Evolutionary conservation across 2,797 vertebrate species (phyloP).

Genomic region (Masticophis lateralis): DNA sequence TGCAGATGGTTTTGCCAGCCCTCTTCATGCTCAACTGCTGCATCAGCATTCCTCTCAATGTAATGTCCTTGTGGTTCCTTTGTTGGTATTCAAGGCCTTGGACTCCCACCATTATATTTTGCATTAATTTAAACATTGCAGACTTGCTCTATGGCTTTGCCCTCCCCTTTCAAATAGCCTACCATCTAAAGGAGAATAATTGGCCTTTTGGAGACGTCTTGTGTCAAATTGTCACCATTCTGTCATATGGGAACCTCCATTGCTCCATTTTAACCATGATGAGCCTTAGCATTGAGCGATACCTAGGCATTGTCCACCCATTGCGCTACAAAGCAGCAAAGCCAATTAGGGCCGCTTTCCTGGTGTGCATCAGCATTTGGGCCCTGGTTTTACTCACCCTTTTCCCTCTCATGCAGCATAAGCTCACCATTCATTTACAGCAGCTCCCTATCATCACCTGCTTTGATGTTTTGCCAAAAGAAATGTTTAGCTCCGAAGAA

Average conservation of each 20-base stretch:
- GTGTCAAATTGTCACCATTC: constrained; percentile 15
- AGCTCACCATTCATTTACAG: not conserved
- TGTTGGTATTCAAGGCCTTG: constrained; percentile 24
- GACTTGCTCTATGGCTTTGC: constrained; percentile 29
- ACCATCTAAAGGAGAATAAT: constrained; percentile 29
- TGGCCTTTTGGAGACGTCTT: not conserved
- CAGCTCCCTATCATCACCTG: constrained; percentile 36
- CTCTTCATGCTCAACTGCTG: constrained; percentile 40
- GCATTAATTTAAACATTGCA: constrained; percentile 36
- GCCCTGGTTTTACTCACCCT: constrained; percentile 40
- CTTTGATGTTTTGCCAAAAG: constrained; percentile 49
- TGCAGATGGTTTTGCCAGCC: constrained; percentile 8
- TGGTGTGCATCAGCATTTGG: constrained; percentile 39
- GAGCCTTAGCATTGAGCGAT: constrained; percentile 42
- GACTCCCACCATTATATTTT: constrained; percentile 31
- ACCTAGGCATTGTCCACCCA: constrained; percentile 36
- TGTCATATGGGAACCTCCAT: constrained; percentile 47
- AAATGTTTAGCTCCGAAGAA: not conserved
- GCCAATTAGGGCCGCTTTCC: constrained; percentile 13
- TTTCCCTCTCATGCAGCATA: constrained; percentile 31
- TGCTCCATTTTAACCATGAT: constrained; percentile 49
- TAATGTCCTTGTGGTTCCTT: constrained; percentile 36
- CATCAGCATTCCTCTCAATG: constrained; percentile 53
- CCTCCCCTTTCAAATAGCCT: constrained; percentile 42
- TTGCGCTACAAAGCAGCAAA: constrained; percentile 20